Conservation (phyloP, 2,888 invertebrate genomes). For the Agonopterix heracliana region DNA sequence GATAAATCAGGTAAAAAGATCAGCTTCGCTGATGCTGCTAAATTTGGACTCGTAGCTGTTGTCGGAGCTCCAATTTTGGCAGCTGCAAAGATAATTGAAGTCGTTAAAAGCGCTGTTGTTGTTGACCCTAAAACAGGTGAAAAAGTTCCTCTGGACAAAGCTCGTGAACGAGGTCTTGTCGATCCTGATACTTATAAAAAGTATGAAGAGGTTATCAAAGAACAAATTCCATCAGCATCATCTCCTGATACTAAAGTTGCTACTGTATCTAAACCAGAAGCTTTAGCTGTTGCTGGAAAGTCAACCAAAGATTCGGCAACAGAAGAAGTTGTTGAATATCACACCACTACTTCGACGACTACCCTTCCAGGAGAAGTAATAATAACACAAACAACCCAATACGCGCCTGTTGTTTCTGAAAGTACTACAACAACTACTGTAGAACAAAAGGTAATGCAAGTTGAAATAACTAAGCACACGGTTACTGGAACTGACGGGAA, state of each 20-base stretch:
- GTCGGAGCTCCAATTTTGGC: slow-evolving; percentile 85
- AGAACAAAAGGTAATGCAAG: slow-evolving; percentile 15
- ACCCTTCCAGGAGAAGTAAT: slow-evolving; percentile 23
- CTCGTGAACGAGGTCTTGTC: slow-evolving; percentile 80
- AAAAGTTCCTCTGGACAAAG: slow-evolving; percentile 82
- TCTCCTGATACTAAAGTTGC: slow-evolving; percentile 7
- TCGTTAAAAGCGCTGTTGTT: slow-evolving; percentile 76
- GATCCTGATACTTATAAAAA: slow-evolving; percentile 57
- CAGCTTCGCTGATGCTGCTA: slow-evolving; percentile 83
- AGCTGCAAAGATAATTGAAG: slow-evolving; percentile 79
- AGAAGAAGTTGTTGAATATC: slow-evolving; percentile 18
- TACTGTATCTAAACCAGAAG: not conserved
- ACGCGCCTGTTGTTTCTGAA: slow-evolving; percentile 30
- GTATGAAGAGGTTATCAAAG: slow-evolving; percentile 28
- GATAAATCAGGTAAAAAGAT: slow-evolving; percentile 81
- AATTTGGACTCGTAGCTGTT: slow-evolving; percentile 84
- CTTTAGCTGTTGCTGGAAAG: not conserved
- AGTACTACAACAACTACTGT: slow-evolving; percentile 18
- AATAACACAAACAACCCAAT: slow-evolving; percentile 29
- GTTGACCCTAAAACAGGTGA: slow-evolving; percentile 84
- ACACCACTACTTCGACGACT: slow-evolving; percentile 19
- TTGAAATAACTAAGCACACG: slow-evolving; percentile 2
- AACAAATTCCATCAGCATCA: slow-evolving; percentile 2
- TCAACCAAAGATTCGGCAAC: not conserved
- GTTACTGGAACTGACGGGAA: slow-evolving; percentile 34